Conservation (phyloP, 2,888 invertebrate genomes). For the Ceriagrion tenellum region DNA sequence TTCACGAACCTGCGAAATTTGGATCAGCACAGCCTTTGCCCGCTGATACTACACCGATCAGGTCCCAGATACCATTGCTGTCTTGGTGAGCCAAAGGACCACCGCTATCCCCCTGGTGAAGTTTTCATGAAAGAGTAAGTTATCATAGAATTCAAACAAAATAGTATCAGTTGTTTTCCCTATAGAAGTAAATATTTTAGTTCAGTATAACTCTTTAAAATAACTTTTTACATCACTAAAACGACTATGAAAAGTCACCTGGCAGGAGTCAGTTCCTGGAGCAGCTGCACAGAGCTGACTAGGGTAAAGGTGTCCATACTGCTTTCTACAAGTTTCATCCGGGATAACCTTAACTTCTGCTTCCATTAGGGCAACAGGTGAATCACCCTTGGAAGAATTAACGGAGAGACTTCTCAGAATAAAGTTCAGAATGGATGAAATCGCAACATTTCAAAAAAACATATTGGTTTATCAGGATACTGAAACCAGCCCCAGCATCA, state of each 20-base stretch:
- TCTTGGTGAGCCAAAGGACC: slow-evolving; percentile 17
- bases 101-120: slow-evolving; percentile 36
- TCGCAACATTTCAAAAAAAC: no score
- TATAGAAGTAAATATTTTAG: no score
- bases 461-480: no score
- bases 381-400: not conserved
- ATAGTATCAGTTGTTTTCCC: no score
- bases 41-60: slow-evolving; percentile 39
- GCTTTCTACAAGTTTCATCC: slow-evolving; percentile 21
- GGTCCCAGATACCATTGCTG: slow-evolving; percentile 44
- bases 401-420: not conserved
- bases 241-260: not conserved
- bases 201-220: not conserved
- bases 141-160: no score
- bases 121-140: no score
- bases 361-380: slow-evolving; percentile 40
- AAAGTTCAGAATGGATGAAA: not conserved
- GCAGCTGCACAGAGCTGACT: slow-evolving; percentile 50
- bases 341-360: slow-evolving; percentile 32
- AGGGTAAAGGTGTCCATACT: slow-evolving; percentile 22
- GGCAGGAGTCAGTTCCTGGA: slow-evolving; percentile 55
- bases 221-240: not conserved
- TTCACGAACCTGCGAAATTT: slow-evolving; percentile 29
- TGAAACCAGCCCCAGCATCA: no score
- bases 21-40: slow-evolving; percentile 49